Evolutionary conservation across 2,888 invertebrate genomes (phyloP), one percentile per base, ranked within the genome.

Genomic region (Hydrotaea cyrtoneurina): DNA sequence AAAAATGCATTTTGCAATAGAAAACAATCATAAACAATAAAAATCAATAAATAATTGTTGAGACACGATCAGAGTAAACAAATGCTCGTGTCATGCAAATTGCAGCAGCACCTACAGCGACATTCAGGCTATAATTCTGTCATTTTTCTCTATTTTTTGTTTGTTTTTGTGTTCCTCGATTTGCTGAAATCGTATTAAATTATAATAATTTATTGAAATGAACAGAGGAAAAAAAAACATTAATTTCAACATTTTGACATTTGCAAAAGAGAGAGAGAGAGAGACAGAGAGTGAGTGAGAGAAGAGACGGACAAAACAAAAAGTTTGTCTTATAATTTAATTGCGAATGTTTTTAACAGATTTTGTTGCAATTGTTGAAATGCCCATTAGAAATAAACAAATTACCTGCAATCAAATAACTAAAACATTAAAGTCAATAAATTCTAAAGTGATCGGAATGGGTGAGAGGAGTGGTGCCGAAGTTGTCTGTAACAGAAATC

Each of bases 21-120:
- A 19, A 55, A 55, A 19, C 21, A 55, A 55, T 55, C 17, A 59
- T 26, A 59, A 66, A 66, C 17, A 69, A 69, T 69, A 69, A 74
- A 74, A 74, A 74, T 59, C 74, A 74, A 74, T 74, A 74, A 74
- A 59, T 74, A 74, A 74, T 74, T 74, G 74, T 59, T 43, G 2
- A 59, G 74, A 74, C 74, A 74, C 62, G 74, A 74, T 62, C 26
- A 59, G 17, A 59, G 46, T 59, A 59, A 74, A 62, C 46, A 74
- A 69, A 62, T 46, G 62, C 74, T 74, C 74, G 74, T 62, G 59
- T 74, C 74, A 62, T 69, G 69, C 59, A 74, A 57, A 57, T 74
- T 59, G 17, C 17, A 8, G n/a, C 72, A 36, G 72, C 74, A 59
- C 74, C 74, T 57, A 74, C 59, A 59, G 74, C 46, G 17, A 71